phyloP scores from a whole-genome alignment of 2,113 vertebrate species.

The Lontra canadensis region DNA sequence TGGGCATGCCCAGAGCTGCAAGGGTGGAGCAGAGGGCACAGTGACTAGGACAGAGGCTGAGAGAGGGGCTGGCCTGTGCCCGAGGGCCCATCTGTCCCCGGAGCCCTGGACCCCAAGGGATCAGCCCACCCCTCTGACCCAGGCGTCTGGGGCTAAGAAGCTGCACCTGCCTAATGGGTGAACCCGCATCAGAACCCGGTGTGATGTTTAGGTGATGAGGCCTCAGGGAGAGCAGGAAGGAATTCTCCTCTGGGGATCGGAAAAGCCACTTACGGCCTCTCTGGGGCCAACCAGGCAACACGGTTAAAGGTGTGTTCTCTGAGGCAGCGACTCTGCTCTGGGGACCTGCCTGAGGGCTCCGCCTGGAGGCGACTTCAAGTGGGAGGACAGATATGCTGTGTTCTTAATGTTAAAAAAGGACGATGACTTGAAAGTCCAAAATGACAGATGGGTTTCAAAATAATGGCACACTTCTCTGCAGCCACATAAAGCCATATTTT shows the following conservation, averaged over 20 bases:
- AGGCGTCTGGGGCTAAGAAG: neutral
- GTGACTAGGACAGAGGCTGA: neutral
- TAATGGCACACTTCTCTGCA: too few species aligned
- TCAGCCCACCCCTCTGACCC: neutral
- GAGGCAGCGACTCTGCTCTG: neutral
- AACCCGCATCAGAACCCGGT: rapidly evolving
- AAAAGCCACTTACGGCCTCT: neutral
- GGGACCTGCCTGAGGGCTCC: neutral
- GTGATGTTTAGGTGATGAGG: neutral
- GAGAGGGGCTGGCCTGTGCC: neutral
- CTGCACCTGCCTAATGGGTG: neutral
- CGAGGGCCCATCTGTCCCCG: neutral
- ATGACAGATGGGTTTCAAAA: neutral
- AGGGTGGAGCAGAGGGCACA: too few species aligned
- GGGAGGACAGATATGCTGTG: neutral
- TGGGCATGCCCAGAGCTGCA: too few species aligned
- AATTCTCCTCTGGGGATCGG: neutral
- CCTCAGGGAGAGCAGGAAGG: neutral
- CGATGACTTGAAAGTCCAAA: neutral
- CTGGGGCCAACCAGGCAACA: neutral
- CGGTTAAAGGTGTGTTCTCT: neutral
- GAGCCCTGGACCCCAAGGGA: neutral
- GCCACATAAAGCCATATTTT: neutral
- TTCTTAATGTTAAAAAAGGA: neutral
- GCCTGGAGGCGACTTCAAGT: neutral